Conservation (phyloP, 1,140 invertebrate genomes). For the Pristionchus pacificus region DNA sequence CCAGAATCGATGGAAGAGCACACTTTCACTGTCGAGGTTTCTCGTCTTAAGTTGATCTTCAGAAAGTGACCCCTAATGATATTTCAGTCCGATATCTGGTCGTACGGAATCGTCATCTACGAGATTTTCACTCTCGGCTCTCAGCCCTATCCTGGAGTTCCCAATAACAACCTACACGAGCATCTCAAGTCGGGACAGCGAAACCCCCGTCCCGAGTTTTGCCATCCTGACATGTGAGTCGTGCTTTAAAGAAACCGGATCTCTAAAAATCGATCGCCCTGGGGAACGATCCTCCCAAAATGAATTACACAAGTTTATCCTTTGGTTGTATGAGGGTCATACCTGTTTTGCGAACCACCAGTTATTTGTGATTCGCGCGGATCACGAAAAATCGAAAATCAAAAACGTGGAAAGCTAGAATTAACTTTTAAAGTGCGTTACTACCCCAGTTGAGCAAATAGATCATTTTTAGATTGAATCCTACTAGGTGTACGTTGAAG, state of each 20-base stretch:
- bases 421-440: no score
- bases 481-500: no score
- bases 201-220: constrained; percentile 20
- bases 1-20: constrained; percentile 8
- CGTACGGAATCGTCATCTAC: constrained; percentile 31
- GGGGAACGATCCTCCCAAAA: no score
- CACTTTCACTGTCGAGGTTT: constrained; percentile 19
- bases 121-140: constrained; percentile 34
- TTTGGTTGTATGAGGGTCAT: no score
- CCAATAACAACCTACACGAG: not conserved
- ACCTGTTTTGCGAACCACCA: not conserved
- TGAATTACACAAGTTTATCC: no score
- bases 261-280: not conserved
- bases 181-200: constrained; percentile 10
- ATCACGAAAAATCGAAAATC: no score
- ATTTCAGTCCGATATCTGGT: constrained; percentile 33
- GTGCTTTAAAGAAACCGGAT: not conserved
- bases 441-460: no score
- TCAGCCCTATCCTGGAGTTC: constrained; percentile 25
- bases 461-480: no score
- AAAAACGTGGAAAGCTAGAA: no score
- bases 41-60: not conserved
- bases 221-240: constrained; percentile 31
- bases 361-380: not conserved
- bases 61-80: not conserved